Evolutionary conservation across 1,140 invertebrate genomes (phyloP).

Genomic region (Aporrectodea caliginosa): DNA sequence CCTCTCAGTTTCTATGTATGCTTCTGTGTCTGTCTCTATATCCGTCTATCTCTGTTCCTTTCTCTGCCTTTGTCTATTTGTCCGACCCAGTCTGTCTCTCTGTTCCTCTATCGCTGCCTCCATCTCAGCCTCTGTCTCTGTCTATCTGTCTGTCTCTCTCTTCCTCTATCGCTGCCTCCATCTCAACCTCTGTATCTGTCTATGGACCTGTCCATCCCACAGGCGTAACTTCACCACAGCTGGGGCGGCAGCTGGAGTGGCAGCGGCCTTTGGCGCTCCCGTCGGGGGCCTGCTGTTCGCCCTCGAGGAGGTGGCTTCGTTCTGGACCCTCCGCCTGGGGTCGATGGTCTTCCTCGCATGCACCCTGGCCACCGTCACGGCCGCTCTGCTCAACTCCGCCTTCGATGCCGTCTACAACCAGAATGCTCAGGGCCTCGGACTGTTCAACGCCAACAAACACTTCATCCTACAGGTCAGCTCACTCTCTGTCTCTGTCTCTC

Average conservation of each 20-base stretch:
- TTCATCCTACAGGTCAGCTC: constrained; percentile 30
- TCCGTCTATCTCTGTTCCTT: too few species aligned
- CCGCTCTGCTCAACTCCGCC: constrained; percentile 43
- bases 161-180: too few species aligned
- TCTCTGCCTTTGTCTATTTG: too few species aligned
- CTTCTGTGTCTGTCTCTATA: too few species aligned
- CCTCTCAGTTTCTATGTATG: too few species aligned
- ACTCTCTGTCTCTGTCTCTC: too few species aligned
- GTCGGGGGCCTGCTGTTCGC: constrained; percentile 95
- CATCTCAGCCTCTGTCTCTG: too few species aligned
- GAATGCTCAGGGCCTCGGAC: constrained; percentile 37
- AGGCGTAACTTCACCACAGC: constrained; percentile 97
- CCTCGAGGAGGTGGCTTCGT: constrained; percentile 74
- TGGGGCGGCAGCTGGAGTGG: constrained; percentile 88
- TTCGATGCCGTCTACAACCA: constrained; percentile 38
- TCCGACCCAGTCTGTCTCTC: too few species aligned
- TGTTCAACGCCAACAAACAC: constrained; percentile 36
- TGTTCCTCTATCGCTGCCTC: too few species aligned
- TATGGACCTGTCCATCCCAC: too few species aligned
- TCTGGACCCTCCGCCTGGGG: constrained; percentile 42
- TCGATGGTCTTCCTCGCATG: constrained; percentile 47
- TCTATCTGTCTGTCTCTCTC: too few species aligned
- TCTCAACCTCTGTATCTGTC: too few species aligned
- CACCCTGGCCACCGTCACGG: constrained; percentile 43
- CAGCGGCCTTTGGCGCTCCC: constrained; percentile 93